These are phyloP conservation scores for Dryocosmus kuriphilus DNA, from an alignment of 2,888 invertebrate genomes.

Conservation along the genomic window DNA sequence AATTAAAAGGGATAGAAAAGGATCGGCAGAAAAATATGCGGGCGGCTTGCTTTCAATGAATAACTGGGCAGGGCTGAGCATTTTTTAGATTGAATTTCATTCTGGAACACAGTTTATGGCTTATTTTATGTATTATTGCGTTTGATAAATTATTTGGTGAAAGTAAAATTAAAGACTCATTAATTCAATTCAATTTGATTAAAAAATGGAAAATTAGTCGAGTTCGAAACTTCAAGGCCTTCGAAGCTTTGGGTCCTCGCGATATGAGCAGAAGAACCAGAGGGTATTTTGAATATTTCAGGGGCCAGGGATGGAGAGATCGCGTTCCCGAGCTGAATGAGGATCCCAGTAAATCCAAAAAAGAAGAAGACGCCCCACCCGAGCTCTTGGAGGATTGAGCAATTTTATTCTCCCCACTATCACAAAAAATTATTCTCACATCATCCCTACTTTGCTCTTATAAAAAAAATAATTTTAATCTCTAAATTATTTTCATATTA, in stretches of 20 bases:
- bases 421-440: constrained; percentile 22
- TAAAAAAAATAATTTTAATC: constrained; percentile 15
- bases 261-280: constrained; percentile 65
- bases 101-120: neutral
- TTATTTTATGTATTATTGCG: constrained; percentile 42
- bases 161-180: neutral
- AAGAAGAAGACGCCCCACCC: constrained; percentile 65
- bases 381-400: constrained; percentile 67
- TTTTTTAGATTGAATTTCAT: neutral
- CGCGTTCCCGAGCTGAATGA: constrained; percentile 77
- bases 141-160: constrained; percentile 6
- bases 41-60: constrained; percentile 53
- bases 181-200: neutral
- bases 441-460: neutral
- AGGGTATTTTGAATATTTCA: constrained; percentile 75
- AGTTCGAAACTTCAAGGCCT: constrained; percentile 47
- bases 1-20: constrained; percentile 46
- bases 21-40: constrained; percentile 54
- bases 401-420: constrained; percentile 18
- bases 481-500: neutral
- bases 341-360: constrained; percentile 71
- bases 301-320: constrained; percentile 77
- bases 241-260: constrained; percentile 49
- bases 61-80: constrained; percentile 34
- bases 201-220: constrained; percentile 48